Base-by-base conservation (phyloP, 2,888 invertebrate species). In the Polyploca ridens region DNA sequence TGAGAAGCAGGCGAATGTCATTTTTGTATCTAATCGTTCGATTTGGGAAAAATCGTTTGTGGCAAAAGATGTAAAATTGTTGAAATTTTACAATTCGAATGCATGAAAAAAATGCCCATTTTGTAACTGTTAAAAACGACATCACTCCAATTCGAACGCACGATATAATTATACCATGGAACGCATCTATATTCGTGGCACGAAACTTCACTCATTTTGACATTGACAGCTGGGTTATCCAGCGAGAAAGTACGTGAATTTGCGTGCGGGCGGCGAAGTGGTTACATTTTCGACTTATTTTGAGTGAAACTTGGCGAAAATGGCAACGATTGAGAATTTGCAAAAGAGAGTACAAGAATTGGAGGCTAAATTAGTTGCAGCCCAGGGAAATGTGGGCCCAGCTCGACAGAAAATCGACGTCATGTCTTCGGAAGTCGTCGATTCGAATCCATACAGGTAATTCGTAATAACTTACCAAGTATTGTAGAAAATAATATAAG, bases 401-500 rank as follows among this genome's bases (percentile, higher is more conserved):
- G 88, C 78, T n/a, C 94, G 98, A 64, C 93, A 96, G 75, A 98
- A 97, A 94, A 98, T 99, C 77, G 94, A 96, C 27, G 95, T 96
- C 79, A 99, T 99, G 98, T 99, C 99, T 58, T 96, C 98, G 0
- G 99, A 99, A 95, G 99, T 99, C 11, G 97, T 98, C 13, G 99
- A 99, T 93, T 97, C 98, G 1, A 99, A 99, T 95, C 99, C 99
- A 0, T 99, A 99, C 95, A 98, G 98, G 98, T 98, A 57, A 54
- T 54, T 54, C 3, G 19, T 19, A 0, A 19, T 54, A 54, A 7
- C 54, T 54, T 54, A 10, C 6, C 19, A 19, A 54, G 4, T 54
- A 19, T 19, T n/a, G 0, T 54, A 10, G 19, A 16, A 54, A 54
- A 10, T 54, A 10, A 19, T 8, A 54, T 10, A 8, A 6, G 3